Percentiles rank a stretch among this genome's conserved stretches.
Conservation (phyloP, 2,797 vertebrate genomes). For the Pangasius sanitwongsei region DNA sequence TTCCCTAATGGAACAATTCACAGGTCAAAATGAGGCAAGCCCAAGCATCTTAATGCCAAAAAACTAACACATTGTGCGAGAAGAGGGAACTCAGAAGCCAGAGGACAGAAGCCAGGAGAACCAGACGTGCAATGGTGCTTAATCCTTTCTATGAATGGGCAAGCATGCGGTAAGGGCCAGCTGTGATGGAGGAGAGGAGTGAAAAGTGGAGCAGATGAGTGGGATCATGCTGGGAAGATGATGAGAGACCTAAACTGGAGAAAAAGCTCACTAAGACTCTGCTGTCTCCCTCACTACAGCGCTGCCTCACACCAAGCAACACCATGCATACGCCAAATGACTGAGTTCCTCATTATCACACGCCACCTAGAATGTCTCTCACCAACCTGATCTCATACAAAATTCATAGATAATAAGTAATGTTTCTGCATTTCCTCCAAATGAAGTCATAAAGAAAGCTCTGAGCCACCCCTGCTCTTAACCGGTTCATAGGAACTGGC, state of each 20-base stretch:
- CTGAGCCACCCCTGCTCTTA: too few relatives aligned
- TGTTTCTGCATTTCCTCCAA: not conserved
- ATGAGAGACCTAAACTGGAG: constrained; percentile 75
- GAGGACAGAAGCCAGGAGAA: constrained; percentile 64
- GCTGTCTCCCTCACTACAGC: constrained; percentile 26
- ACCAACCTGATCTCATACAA: constrained; percentile 20
- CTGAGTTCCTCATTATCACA: constrained; percentile 31
- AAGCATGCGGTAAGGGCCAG: constrained; percentile 76
- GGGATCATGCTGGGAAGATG: constrained; percentile 75
- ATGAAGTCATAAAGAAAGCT: not conserved
- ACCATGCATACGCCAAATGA: constrained; percentile 18
- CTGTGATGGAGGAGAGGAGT: constrained; percentile 74
- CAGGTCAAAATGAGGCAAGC: not conserved
- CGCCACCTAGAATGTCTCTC: constrained; percentile 25
- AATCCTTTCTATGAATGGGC: constrained; percentile 78
- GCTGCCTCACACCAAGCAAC: constrained; percentile 18
- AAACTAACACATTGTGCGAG: not conserved
- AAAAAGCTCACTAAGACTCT: constrained; percentile 65
- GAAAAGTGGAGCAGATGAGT: constrained; percentile 72
- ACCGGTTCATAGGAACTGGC: not conserved
- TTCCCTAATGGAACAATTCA: not conserved
- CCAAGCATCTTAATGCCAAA: not conserved
- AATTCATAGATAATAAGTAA: constrained; percentile 20
- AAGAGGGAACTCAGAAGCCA: not conserved
- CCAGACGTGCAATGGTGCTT: constrained; percentile 69